Conservation (phyloP, 1,140 invertebrate genomes). For the Augochlora pura region DNA sequence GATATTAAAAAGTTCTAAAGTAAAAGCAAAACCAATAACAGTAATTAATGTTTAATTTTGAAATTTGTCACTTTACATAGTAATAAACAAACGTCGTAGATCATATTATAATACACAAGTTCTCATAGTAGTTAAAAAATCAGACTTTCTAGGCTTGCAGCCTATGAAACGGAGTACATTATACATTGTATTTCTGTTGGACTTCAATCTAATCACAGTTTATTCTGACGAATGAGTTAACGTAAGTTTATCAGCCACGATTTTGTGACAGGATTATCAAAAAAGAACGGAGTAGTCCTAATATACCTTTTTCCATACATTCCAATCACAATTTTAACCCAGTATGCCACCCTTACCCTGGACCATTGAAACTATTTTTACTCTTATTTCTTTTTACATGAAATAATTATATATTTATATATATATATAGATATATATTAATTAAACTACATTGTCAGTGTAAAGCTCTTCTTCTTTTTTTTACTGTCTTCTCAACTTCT, state of each 20-base stretch:
- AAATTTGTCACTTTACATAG: slow-evolving; percentile 78
- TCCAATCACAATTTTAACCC: slow-evolving; percentile 56
- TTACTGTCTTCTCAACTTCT: background rate
- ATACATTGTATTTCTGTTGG: slow-evolving; percentile 51
- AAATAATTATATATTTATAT: slow-evolving; percentile 20
- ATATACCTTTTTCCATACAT: slow-evolving; percentile 63
- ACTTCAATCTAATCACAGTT: slow-evolving; percentile 62
- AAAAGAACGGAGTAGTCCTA: slow-evolving; percentile 69
- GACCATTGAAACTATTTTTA: slow-evolving; percentile 32
- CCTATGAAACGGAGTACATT: slow-evolving; percentile 58
- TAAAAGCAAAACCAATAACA: slow-evolving; percentile 73
- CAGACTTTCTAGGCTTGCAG: slow-evolving; percentile 78
- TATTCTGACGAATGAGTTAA: slow-evolving; percentile 55
- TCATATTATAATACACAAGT: slow-evolving; percentile 79
- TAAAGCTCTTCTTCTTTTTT: slow-evolving; percentile 10
- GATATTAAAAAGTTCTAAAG: slow-evolving; percentile 56
- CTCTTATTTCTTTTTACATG: background rate
- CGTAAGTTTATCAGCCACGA: slow-evolving; percentile 59
- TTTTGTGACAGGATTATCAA: slow-evolving; percentile 61
- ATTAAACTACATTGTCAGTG: slow-evolving; percentile 3
- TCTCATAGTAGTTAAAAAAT: slow-evolving; percentile 79
- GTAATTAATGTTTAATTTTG: slow-evolving; percentile 80
- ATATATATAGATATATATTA: background rate
- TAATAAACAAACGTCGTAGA: slow-evolving; percentile 79
- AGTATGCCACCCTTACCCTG: slow-evolving; percentile 48